Conservation (phyloP, 2,113 vertebrate species). For the Gobiocypris rarus region DNA sequence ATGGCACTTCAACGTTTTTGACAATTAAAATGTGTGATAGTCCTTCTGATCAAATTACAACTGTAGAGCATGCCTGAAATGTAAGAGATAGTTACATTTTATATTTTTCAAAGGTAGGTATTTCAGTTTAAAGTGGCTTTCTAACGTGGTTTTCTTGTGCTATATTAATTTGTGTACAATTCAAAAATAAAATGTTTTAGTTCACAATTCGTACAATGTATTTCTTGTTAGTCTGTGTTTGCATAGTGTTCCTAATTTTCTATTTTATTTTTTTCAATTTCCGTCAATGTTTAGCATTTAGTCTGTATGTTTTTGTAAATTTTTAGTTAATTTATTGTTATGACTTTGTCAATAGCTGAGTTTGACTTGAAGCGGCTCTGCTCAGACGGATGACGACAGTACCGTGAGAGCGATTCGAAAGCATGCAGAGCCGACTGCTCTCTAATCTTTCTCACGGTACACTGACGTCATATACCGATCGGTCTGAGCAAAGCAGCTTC, state of each 20-base stretch:
- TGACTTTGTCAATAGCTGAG: not conserved
- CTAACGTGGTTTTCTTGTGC: slow-evolving; percentile 56
- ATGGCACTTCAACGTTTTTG: slow-evolving; percentile 17
- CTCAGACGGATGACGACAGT: no score
- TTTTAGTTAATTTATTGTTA: not conserved
- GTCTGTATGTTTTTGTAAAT: slow-evolving; percentile 16
- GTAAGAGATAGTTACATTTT: slow-evolving; percentile 49
- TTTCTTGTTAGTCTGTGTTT: slow-evolving; percentile 65
- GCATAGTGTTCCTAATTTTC: slow-evolving; percentile 30
- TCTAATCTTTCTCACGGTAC: no score
- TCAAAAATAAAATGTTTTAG: slow-evolving; percentile 70
- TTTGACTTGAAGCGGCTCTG: no score
- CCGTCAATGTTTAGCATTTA: slow-evolving; percentile 24
- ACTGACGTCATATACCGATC: no score
- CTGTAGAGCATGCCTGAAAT: slow-evolving; percentile 49
- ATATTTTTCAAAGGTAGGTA: slow-evolving; percentile 64
- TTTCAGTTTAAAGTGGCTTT: slow-evolving; percentile 45
- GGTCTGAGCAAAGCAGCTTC: no score
- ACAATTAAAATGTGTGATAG: slow-evolving; percentile 31
- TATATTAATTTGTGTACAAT: slow-evolving; percentile 63
- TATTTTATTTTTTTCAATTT: not conserved
- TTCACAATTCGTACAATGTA: slow-evolving; percentile 67
- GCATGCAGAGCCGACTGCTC: no score
- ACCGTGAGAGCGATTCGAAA: no score
- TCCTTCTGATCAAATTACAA: slow-evolving; percentile 28